Conservation (phyloP, 2,113 vertebrate species). For the Onychostruthus taczanowskii region DNA sequence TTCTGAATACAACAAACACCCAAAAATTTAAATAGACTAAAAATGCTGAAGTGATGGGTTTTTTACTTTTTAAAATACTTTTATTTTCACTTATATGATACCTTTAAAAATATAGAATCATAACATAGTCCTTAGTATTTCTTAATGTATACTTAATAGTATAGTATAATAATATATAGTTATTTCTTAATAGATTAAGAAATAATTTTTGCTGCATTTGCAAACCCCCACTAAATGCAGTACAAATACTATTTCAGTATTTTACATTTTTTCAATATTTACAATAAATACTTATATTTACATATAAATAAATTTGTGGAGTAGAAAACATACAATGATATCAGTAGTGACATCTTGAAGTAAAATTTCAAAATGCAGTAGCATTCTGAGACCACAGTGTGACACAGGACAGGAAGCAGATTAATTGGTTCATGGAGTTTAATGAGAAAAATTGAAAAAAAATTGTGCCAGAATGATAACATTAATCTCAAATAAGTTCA, state of each 20-base stretch:
- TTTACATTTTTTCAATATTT: too few species aligned
- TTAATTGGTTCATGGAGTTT: neutral
- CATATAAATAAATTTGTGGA: neutral
- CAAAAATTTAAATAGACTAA: neutral
- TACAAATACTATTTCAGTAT: neutral
- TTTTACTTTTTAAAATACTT: too few species aligned
- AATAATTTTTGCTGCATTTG: neutral
- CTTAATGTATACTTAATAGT: neutral
- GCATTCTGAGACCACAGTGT: neutral
- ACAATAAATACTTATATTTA: too few species aligned
- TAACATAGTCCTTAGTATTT: neutral
- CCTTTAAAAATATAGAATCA: neutral
- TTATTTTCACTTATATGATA: neutral
- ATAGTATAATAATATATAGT: too few species aligned
- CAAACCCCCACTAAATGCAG: neutral
- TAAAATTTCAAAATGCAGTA: neutral
- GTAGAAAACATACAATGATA: neutral
- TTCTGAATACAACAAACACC: neutral
- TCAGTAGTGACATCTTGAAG: neutral
- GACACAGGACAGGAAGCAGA: neutral
- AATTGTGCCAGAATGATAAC: neutral
- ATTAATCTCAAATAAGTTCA: neutral
- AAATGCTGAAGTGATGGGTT: neutral
- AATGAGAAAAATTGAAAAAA: neutral
- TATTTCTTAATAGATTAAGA: neutral